Evolutionary conservation across 2,797 vertebrate genomes (phyloP).

Genomic region (Melanotaenia nigrans): DNA sequence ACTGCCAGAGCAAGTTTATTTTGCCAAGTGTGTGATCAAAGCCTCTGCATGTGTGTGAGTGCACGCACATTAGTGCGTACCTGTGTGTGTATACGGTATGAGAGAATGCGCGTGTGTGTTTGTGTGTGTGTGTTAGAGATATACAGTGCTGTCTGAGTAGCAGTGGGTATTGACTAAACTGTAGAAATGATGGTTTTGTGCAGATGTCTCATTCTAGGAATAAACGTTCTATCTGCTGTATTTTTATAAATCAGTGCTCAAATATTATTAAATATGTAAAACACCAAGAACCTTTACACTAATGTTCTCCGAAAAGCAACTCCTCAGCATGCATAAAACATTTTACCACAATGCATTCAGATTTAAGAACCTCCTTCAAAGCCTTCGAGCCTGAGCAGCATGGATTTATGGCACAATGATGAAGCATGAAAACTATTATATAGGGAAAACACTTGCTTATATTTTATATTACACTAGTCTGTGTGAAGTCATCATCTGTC

Average conservation of each 20-base stretch:
- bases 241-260: slow-evolving; percentile 5
- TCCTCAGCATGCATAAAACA: neutral
- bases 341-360: neutral
- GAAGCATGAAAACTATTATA: no score
- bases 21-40: slow-evolving; percentile 73
- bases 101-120: neutral
- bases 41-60: slow-evolving; percentile 30
- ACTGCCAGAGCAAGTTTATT: slow-evolving; percentile 68
- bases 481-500: no score
- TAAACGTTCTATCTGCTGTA: neutral
- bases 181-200: slow-evolving; percentile 2
- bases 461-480: no score
- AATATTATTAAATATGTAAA: neutral
- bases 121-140: slow-evolving; percentile 6
- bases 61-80: neutral
- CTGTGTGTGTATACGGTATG: slow-evolving; percentile 12
- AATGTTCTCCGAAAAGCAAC: neutral
- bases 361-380: no score
- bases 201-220: neutral
- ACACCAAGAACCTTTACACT: no score
- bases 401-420: no score
- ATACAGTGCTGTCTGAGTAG: slow-evolving; percentile 1
- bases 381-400: no score
- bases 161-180: slow-evolving; percentile 20
- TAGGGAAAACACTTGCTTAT: no score